phyloP scores from a whole-genome alignment of 2,797 vertebrate species.

The Amblyopsis hoosieri region DNA sequence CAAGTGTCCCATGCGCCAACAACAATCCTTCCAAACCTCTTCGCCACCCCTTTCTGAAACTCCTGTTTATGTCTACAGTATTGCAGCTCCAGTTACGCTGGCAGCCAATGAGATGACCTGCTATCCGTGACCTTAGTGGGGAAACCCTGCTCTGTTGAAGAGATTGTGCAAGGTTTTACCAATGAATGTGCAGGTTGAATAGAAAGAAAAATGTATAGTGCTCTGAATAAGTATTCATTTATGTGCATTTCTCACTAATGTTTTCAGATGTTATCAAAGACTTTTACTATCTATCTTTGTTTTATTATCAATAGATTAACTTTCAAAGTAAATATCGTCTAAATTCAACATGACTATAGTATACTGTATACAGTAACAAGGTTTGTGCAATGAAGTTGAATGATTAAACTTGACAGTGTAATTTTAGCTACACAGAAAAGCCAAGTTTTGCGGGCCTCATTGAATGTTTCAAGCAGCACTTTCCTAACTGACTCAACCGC shows the following conservation, averaged over 20 bases:
- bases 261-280: no score
- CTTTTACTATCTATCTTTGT: no score
- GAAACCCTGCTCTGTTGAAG: constrained; percentile 31
- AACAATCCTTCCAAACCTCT: constrained; percentile 1
- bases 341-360: background rate
- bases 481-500: constrained; percentile 49
- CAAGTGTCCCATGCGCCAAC: no score
- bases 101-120: constrained; percentile 61
- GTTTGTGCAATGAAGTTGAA: background rate
- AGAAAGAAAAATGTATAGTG: no score
- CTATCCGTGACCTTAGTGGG: constrained; percentile 44
- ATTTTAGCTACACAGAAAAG: background rate
- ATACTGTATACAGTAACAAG: no score
- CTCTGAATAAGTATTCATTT: no score
- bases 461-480: constrained; percentile 34
- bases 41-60: constrained; percentile 23
- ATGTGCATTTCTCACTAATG: no score
- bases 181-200: no score
- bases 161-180: constrained; percentile 10
- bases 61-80: constrained; percentile 54
- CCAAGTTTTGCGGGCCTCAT: constrained; percentile 1
- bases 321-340: background rate
- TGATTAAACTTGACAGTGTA: background rate
- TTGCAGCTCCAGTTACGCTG: constrained; percentile 56
- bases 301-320: background rate